Evolutionary conservation across 2,888 invertebrate genomes (phyloP), one percentile per base, ranked within the genome.

Genomic region (Amiota mariae): DNA sequence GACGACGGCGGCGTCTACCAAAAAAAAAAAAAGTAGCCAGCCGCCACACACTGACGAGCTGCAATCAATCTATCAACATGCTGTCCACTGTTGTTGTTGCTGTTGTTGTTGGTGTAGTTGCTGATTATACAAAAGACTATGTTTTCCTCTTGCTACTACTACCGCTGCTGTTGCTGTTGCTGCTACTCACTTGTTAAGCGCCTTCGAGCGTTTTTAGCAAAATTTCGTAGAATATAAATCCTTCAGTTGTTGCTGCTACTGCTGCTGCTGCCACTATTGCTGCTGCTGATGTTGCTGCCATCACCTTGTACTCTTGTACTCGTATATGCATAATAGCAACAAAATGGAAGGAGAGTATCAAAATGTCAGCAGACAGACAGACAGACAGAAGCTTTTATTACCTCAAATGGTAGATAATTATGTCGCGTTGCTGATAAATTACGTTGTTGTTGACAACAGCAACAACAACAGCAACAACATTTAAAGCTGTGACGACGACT

Each of bases 391-490:
- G 20, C 70, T 56, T 72, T 78, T 73, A 49, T 87, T 87, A 84
- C 86, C 88, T 84, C 86, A 87, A 86, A 87, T 87, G 86, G 88
- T 81, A 87, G 87, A 87, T 87, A 87, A 86, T 86, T 87, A 86
- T 86, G 86, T 86, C 86, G 85, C 88, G 82, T 81, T 77, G 82
- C 85, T 87, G 86, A 86, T 86, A 86, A 87, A 86, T 86, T 86
- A 87, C 85, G 82, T 85, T 85, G 87, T 85, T 85, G 87, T 85
- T 81, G 87, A 86, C 87, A 86, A 18, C 8, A 54, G 20, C 9
- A 36, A 57, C 9, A 13, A 12, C 18, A 8, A 11, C 36, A 47
- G 15, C 24, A 61, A 3, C 36, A 36, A 54, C 54, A 54, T 13
- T 54, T 54, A n/a, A 54, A 54, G 54, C 54, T 1, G 8, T 13